Percentiles rank a stretch among this genome's conserved stretches.
Conservation (phyloP, 2,113 vertebrate species). For the Dicentrarchus labrax region DNA sequence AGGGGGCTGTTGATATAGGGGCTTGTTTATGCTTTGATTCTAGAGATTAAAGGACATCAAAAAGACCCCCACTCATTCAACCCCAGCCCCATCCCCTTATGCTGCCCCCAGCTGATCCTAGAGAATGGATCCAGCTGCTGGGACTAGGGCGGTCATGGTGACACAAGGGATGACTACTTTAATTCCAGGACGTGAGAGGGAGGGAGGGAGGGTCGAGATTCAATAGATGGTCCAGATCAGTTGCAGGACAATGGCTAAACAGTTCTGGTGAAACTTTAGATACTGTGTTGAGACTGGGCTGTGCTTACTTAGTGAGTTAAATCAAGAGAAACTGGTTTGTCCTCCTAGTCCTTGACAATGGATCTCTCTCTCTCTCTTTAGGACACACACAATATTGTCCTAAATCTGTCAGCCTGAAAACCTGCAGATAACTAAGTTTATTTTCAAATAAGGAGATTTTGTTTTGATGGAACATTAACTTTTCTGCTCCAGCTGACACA, state of each 20-base stretch:
- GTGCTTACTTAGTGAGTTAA: slow-evolving; percentile 46
- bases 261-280: slow-evolving; percentile 74
- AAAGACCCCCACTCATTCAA: slow-evolving; percentile 62
- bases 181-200: slow-evolving; percentile 55
- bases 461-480: too few species aligned
- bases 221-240: slow-evolving; percentile 63
- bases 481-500: neutral
- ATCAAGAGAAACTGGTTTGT: slow-evolving; percentile 78
- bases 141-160: slow-evolving; percentile 38
- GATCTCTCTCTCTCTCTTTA: slow-evolving; percentile 15
- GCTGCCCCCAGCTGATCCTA: slow-evolving; percentile 59
- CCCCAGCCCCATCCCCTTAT: slow-evolving; percentile 29
- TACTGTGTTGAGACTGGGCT: slow-evolving; percentile 33
- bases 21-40: slow-evolving; percentile 75
- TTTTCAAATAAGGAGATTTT: neutral
- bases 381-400: neutral
- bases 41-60: slow-evolving; percentile 80
- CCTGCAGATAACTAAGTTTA: neutral
- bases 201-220: slow-evolving; percentile 37
- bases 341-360: slow-evolving; percentile 49
- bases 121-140: slow-evolving; percentile 77
- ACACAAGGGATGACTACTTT: slow-evolving; percentile 54
- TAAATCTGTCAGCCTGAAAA: neutral
- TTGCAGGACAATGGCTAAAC: slow-evolving; percentile 66
- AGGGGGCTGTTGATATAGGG: slow-evolving; percentile 35